These are phyloP conservation scores for Mohoua ochrocephala DNA, from an alignment of 2,113 vertebrate genomes.

Conservation along the genomic window DNA sequence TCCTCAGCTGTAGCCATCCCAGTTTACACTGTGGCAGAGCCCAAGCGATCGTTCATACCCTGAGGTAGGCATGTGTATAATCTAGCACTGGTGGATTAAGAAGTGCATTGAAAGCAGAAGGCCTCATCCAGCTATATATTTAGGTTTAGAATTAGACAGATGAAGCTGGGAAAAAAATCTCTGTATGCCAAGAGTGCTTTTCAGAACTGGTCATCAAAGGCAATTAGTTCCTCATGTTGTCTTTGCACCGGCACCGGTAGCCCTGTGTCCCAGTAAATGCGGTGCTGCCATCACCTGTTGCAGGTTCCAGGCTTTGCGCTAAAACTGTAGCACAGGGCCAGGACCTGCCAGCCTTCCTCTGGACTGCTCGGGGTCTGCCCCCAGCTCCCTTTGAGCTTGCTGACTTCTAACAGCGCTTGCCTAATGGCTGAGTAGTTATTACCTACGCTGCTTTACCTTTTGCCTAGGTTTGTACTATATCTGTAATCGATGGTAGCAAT, in stretches of 20 bases:
- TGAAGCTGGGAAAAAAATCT: not conserved
- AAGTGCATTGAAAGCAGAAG: not conserved
- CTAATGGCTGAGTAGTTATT: not conserved
- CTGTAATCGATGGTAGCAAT: not conserved
- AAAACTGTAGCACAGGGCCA: not conserved
- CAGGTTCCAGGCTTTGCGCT: not conserved
- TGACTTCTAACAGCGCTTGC: not conserved
- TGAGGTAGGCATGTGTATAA: accelerated
- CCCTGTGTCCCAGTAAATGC: not conserved
- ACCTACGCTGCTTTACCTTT: not conserved
- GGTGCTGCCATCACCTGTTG: not conserved
- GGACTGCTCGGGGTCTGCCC: not conserved
- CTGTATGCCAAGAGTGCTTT: not conserved
- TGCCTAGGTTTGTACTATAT: not conserved
- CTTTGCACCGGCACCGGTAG: not conserved
- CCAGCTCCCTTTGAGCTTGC: not conserved
- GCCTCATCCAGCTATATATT: not conserved
- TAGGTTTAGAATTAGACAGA: not conserved
- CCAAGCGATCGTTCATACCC: not conserved
- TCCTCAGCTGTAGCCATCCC: not conserved
- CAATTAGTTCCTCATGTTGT: not conserved
- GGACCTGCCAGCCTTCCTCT: not conserved
- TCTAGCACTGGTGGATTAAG: accelerated
- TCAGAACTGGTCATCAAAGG: not conserved
- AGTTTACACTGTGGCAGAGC: not conserved